Percentiles rank a stretch among this genome's conserved stretches.
These are phyloP conservation scores for Bergia sp. DNA, from an alignment of 92 coral and sea anemone species.

Conservation along the genomic window DNA sequence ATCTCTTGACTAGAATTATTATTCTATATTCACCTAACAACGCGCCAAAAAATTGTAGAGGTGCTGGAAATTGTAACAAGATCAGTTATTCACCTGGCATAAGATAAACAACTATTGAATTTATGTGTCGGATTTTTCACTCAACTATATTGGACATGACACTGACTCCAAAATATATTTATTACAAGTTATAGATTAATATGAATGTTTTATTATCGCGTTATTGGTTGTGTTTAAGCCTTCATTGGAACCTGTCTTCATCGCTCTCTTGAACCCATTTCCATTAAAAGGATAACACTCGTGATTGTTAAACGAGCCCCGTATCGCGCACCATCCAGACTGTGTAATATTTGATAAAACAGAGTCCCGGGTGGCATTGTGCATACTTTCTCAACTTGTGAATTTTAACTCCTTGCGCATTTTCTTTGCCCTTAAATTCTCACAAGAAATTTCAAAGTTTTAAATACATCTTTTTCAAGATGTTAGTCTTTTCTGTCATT, in stretches of 20 bases:
- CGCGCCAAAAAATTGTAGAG: neutral
- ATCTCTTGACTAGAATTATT: neutral
- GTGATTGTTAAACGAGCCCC: too few species aligned
- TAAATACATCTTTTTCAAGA: neutral
- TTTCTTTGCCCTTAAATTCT: neutral
- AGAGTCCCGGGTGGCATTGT: neutral
- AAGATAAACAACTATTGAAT: neutral
- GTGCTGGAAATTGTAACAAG: neutral
- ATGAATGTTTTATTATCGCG: too few species aligned
- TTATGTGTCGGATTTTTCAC: neutral
- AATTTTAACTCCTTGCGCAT: neutral
- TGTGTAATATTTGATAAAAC: too few species aligned
- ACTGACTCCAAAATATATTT: neutral
- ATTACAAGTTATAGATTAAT: neutral
- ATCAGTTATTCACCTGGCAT: neutral
- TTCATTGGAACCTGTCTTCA: neutral
- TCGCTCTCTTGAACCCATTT: too few species aligned
- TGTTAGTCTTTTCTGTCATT: neutral
- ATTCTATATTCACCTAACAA: too few species aligned
- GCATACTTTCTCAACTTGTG: neutral
- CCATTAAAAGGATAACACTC: too few species aligned
- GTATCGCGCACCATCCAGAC: too few species aligned
- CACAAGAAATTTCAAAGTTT: neutral
- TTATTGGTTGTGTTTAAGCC: neutral
- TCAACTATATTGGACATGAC: neutral